phyloP scores from a whole-genome alignment of 1,140 invertebrate species.

The Popillia japonica region DNA sequence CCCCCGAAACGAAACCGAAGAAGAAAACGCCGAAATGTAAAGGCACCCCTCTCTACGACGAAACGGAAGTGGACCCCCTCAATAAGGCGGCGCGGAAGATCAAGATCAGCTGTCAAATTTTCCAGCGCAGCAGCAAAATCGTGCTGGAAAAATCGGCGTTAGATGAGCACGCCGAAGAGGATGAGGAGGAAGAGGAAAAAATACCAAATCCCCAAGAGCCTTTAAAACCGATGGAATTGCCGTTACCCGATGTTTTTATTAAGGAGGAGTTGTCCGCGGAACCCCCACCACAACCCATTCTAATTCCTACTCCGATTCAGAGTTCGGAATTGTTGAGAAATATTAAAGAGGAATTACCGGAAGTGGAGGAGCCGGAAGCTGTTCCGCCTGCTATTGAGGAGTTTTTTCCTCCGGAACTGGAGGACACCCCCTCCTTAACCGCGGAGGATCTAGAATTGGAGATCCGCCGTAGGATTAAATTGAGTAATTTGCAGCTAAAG shows the following conservation, averaged over 20 bases:
- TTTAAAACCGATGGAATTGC: not conserved
- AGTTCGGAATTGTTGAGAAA: not conserved
- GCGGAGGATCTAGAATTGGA: slow-evolving; percentile 29
- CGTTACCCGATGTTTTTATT: not conserved
- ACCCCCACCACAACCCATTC: no score
- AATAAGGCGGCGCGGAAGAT: slow-evolving; percentile 21
- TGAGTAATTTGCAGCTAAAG: slow-evolving; percentile 36
- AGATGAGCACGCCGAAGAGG: not conserved
- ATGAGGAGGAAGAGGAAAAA: slow-evolving; percentile 7
- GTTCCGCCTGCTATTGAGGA: not conserved
- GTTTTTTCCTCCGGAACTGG: not conserved
- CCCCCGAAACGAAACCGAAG: not conserved
- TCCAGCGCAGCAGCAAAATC: slow-evolving; percentile 26
- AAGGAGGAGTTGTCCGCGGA: not conserved
- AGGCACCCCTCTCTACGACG: not conserved
- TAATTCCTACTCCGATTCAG: not conserved
- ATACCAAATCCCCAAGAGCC: not conserved
- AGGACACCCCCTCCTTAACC: not conserved
- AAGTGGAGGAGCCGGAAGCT: not conserved
- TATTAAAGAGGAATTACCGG: slow-evolving; percentile 30
- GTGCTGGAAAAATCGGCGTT: not conserved
- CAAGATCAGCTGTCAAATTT: slow-evolving; percentile 26
- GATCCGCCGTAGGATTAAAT: slow-evolving; percentile 16
- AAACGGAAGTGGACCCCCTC: not conserved
- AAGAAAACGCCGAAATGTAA: slow-evolving; percentile 19